Base-by-base conservation (phyloP, 2,113 vertebrate species). In the Thymallus thymallus region DNA sequence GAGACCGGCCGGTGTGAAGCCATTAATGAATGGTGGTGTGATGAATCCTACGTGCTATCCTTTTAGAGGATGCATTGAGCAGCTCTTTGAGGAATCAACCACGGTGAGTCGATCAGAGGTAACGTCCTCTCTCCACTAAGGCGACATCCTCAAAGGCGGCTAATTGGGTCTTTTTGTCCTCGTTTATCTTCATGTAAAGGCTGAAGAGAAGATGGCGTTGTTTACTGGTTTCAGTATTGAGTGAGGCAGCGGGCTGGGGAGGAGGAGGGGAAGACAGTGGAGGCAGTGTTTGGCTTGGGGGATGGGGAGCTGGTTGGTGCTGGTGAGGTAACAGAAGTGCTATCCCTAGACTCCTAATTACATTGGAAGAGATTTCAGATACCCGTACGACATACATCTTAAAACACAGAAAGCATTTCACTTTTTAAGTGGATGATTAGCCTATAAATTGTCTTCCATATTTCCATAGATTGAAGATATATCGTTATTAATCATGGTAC, bases 181-280 rank as follows among this genome's bases (percentile, higher is more conserved):
- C 82, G 60, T 93, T 91, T 83, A 84, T 90, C 85, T 89, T 88
- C 83, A 87, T 88, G 83, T 89, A 86, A 76, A 77, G 78, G 79
- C 78, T 64, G 71, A 68, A 76, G 58, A 78, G 73, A 76, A 80
- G 84, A 87, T 81, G 75, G 35, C 62, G 65, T 58, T 89, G 85
- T 89, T 90, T 89, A 77, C 80, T 77, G 35, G 69, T 88, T 88
- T 77, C 70, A 85, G 75, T 83, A 84, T 85, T 82, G 86, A 77
- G 76, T 61, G 6, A 69, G 73, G 68, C 69, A 73, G 20, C 2
- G 13, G 51, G 46, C 72, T 68, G 68, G 32, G 3, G 22, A 60
- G 60, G 73, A 71, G 66, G 46, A 69, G 78, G 71, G 75, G 76
- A 70, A 73, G 62, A 78, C 63, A 75, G 32, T 45, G 73, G 69